Conservation (phyloP, 2,113 vertebrate species). For the Myrmecobius fasciatus region DNA sequence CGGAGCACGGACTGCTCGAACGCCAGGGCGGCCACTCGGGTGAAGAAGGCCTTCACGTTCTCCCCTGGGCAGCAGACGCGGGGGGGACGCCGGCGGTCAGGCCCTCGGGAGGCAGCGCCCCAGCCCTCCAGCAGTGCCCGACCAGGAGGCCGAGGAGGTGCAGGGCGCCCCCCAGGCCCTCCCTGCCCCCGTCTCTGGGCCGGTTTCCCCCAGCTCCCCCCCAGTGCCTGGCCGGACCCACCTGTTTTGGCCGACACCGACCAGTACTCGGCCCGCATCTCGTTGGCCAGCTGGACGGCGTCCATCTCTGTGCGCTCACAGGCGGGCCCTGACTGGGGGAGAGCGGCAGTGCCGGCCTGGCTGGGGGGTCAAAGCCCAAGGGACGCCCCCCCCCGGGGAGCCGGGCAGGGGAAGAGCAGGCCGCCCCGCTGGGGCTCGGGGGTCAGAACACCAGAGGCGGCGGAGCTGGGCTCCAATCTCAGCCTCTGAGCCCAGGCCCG, state of each 20-base stretch:
- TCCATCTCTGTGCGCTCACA: constrained; percentile 88
- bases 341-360: not conserved
- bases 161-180: not conserved
- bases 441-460: too few relatives aligned
- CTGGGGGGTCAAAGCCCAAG: too few relatives aligned
- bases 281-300: constrained; percentile 87
- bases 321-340: constrained; percentile 87
- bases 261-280: constrained; percentile 94
- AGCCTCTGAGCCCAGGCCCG: not conserved
- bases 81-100: not conserved
- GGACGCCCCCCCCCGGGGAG: too few relatives aligned
- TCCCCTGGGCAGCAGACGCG: constrained; percentile 84
- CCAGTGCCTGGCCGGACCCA: constrained; percentile 65
- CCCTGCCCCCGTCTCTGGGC: fast-evolving
- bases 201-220: not conserved
- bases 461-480: not conserved
- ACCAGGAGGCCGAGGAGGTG: not conserved
- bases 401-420: too few relatives aligned
- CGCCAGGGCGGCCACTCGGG: constrained; percentile 90
- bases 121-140: too few relatives aligned
- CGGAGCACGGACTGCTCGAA: constrained; percentile 90
- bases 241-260: constrained; percentile 94
- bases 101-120: not conserved
- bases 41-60: constrained; percentile 91
- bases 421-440: too few relatives aligned